Percentiles rank a stretch among this genome's conserved stretches.
Conservation (phyloP, 2,797 vertebrate genomes). For the Salmo trutta region DNA sequence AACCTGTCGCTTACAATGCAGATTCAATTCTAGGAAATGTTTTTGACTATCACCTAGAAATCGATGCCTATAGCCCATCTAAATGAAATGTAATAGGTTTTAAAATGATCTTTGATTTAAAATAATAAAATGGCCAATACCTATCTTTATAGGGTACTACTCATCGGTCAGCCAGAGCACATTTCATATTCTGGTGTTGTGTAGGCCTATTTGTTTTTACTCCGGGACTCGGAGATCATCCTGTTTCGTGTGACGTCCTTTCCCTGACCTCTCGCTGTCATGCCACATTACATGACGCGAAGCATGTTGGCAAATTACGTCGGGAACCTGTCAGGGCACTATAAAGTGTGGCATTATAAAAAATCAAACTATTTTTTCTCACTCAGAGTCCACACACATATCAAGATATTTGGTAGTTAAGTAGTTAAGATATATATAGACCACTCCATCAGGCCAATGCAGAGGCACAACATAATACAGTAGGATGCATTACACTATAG, state of each 20-base stretch:
- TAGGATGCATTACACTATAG: not conserved
- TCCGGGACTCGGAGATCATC: constrained; percentile 60
- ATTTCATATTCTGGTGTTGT: constrained; percentile 50
- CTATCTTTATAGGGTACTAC: not conserved
- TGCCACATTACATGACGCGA: constrained; percentile 69
- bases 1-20: not conserved
- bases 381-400: no score
- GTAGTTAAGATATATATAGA: no score
- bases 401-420: no score
- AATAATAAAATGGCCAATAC: not conserved
- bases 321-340: constrained; percentile 58
- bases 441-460: not conserved
- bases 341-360: constrained; percentile 11
- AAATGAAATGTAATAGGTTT: not conserved
- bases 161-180: constrained; percentile 20
- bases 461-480: not conserved
- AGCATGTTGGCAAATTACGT: constrained; percentile 72
- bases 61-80: not conserved
- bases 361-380: no score
- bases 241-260: constrained; percentile 74
- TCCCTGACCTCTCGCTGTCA: constrained; percentile 79
- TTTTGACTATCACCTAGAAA: not conserved
- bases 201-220: constrained; percentile 58
- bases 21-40: no score
- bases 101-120: not conserved